Conservation (phyloP, 2,113 vertebrate species). For the Rhabdornis inornatus region DNA sequence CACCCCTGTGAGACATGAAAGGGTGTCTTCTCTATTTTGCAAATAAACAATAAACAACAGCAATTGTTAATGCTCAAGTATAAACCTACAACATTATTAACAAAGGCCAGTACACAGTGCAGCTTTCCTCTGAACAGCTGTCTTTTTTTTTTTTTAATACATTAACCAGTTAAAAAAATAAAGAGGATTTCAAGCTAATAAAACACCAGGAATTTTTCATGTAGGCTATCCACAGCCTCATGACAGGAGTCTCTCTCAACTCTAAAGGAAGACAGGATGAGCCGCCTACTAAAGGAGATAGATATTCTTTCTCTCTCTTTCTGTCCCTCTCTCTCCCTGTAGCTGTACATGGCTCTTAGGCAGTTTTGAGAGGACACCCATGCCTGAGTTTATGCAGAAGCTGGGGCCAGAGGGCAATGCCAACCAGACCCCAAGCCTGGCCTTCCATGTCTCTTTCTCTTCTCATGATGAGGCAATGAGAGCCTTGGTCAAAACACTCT, state of each 20-base stretch:
- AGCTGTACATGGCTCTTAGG: background rate
- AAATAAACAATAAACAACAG: background rate
- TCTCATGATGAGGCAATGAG: background rate
- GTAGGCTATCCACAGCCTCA: background rate
- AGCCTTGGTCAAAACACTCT: background rate
- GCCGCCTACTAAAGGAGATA: background rate
- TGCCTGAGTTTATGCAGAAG: background rate
- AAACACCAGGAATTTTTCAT: background rate
- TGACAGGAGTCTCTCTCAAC: background rate
- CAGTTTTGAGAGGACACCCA: background rate
- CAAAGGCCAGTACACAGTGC: background rate
- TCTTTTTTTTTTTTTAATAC: background rate
- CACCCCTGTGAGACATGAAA: background rate
- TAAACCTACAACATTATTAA: background rate
- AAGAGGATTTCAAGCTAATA: background rate
- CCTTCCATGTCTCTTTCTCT: background rate
- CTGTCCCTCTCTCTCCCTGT: background rate
- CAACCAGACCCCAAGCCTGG: too few species aligned
- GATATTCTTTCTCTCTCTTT: background rate
- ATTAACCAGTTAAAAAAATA: background rate
- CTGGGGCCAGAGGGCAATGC: background rate
- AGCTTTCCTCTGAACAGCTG: background rate
- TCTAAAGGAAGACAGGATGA: background rate
- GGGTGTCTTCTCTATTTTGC: background rate
- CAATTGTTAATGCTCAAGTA: background rate